Evolutionary conservation across 2,797 vertebrate genomes (phyloP).

Genomic region (Argya squamiceps): DNA sequence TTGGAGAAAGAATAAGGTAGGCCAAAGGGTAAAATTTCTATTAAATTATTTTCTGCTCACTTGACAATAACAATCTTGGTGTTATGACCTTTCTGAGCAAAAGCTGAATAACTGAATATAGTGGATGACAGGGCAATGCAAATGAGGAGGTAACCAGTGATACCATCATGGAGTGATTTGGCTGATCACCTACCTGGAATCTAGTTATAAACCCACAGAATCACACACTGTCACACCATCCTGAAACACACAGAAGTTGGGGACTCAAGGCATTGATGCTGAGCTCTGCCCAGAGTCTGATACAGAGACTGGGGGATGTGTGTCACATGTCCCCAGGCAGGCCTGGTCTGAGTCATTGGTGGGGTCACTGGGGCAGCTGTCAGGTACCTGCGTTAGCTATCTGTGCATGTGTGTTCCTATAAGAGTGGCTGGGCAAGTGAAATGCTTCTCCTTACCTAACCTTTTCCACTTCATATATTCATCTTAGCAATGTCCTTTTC

Average conservation of each 20-base stretch:
- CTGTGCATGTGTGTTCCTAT: rapidly evolving
- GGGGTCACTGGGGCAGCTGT: not conserved
- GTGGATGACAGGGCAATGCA: not conserved
- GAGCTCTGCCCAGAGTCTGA: not conserved
- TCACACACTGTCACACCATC: not conserved
- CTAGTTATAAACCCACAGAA: not conserved
- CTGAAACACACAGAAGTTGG: not conserved
- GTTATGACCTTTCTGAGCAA: not conserved
- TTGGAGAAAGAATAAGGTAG: not conserved
- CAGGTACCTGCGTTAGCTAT: not conserved
- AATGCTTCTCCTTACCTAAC: not conserved
- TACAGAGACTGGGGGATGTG: no score
- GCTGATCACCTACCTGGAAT: not conserved
- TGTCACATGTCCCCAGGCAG: not conserved
- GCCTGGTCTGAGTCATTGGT: not conserved
- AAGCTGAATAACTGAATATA: not conserved
- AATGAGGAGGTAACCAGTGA: not conserved
- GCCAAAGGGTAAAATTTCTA: not conserved
- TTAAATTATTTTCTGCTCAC: not conserved
- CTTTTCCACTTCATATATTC: not conserved
- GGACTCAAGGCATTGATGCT: not conserved
- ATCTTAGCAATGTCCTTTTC: not conserved
- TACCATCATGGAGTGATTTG: not conserved
- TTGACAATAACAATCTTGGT: not conserved
- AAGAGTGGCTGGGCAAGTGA: not conserved